phyloP scores from a whole-genome alignment of 2,888 invertebrate species.

The Kuschelorhynchus macadamiae region DNA sequence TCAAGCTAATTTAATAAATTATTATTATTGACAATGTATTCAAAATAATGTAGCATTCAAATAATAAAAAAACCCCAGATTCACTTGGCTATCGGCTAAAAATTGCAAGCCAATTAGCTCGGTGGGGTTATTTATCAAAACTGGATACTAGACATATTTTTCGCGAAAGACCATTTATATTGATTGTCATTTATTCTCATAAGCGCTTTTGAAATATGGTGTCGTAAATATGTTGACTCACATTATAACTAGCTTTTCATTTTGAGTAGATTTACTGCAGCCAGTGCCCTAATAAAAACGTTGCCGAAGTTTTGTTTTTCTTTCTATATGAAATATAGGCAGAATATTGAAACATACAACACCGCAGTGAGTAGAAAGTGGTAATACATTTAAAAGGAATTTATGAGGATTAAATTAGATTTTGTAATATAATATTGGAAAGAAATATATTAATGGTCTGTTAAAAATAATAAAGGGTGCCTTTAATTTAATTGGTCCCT shows the following conservation, averaged over 20 bases:
- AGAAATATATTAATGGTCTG: too few species aligned
- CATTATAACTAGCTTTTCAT: constrained; percentile 45
- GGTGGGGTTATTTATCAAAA: constrained; percentile 38
- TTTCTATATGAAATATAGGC: neutral
- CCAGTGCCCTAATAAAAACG: constrained; percentile 14
- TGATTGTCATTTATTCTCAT: constrained; percentile 46
- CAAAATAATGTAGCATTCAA: too few species aligned
- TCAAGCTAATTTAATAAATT: too few species aligned
- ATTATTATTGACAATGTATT: too few species aligned
- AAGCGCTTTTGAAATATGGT: constrained; percentile 45
- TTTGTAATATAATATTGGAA: too few species aligned
- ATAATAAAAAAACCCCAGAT: too few species aligned
- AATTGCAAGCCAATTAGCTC: constrained; percentile 19
- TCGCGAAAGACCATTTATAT: constrained; percentile 44
- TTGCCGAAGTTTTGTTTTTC: constrained; percentile 3
- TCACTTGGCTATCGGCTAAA: too few species aligned
- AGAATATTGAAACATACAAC: neutral
- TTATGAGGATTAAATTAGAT: too few species aligned
- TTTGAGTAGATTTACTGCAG: constrained; percentile 38
- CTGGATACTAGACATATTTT: constrained; percentile 33
- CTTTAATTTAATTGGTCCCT: too few species aligned
- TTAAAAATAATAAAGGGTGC: too few species aligned
- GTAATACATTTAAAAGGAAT: too few species aligned
- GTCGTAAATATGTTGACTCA: constrained; percentile 46
- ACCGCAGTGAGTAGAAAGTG: too few species aligned